Evolutionary conservation across 2,888 invertebrate species (phyloP), one percentile per base, ranked within the genome.

Genomic region (Lydus trimaculatus): DNA sequence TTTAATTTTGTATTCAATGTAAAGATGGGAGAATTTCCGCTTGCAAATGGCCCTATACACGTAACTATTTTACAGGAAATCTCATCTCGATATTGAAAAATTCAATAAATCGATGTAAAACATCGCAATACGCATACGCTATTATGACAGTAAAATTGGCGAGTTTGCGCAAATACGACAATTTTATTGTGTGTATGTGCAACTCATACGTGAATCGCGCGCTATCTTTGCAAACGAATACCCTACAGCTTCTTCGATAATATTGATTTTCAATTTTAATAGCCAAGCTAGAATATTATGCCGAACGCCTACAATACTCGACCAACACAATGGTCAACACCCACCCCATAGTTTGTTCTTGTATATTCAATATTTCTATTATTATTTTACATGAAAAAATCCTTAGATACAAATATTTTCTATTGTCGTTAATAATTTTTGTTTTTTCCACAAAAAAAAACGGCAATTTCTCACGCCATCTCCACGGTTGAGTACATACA

Each of bases 241-340:
- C n/a, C n/a, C n/a, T 4, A 28, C 2, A 28, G 28, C 4, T 28
- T 28, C 28, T 3, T 28, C 28, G 28, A 74, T 75, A 75, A 75
- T 76, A 76, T 74, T 69, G 76, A 74, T 75, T 75, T 75, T 75
- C 75, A 73, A 71, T 78, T 36, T 75, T 73, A 76, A 76, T 74
- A 72, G 72, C 61, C 58, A 63, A 63, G 61, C 63, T 70, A 58
- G 69, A 70, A 72, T 71, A 77, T 74, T 74, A 78, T 78, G 75
- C 73, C 73, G 73, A 36, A 76, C 78, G 77, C 78, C 78, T 73
- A 78, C 78, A 17, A 58, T 23, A 52, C 11, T 56, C 64, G 33
- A 58, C 48, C 65, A 72, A 73, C 66, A 76, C 74, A 76, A 76
- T 74, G 71, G 58, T 58, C 25, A 58, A 58, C 58, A 69, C 69